Base-by-base conservation (phyloP, 2,113 vertebrate genomes). In the Macroglossus sobrinus region DNA sequence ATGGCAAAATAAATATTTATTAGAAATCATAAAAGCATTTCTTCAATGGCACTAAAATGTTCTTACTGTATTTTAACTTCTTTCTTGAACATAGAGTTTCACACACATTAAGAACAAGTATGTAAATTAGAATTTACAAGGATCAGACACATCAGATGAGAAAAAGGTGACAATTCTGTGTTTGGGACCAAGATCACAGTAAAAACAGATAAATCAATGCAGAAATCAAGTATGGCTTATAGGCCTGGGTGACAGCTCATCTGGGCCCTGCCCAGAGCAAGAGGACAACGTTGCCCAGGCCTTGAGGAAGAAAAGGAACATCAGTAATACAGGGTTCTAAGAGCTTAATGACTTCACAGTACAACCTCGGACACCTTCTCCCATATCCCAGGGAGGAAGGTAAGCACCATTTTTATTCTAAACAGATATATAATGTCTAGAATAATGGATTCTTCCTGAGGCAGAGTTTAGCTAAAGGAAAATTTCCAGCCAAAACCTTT, bases 1-100 rank as follows among this genome's bases (percentile, higher is more conserved):
- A 90, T 93, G 82, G 71, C 79, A 97, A 97, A 97, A 98, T 97
- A 98, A 97, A 98, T 97, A 97, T 98, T 97, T 98, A 98, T 97
- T 97, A 87, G 89, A 93, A 96, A 93, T 87, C 79, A 87, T 87
- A 91, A 91, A 76, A 93, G 10, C 19, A 91, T 66, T 50, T 95
- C 50, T 92, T 93, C 35, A 55, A 71, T 53, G 38, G 33, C n/a
- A 84, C n/a, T 45, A 87, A 92, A 89, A 91, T 61, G 22, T 47
- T 91, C 82, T 94, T 85, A 61, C 55, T 85, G 64, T 93, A 87
- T 66, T n/a, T 55, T 82, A 35, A 69, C 63, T 93, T 85, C 38
- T 91, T 92, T 92, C 76, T 88, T 95, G 30, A 89, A 92, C 89
- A 93, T 14, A 87, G n/a, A 95, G 18, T 90, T 81, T 84, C 86